Evolutionary conservation across 2,888 invertebrate genomes (phyloP), one percentile per base, ranked within the genome.

Genomic region (Parnassius orleans): DNA sequence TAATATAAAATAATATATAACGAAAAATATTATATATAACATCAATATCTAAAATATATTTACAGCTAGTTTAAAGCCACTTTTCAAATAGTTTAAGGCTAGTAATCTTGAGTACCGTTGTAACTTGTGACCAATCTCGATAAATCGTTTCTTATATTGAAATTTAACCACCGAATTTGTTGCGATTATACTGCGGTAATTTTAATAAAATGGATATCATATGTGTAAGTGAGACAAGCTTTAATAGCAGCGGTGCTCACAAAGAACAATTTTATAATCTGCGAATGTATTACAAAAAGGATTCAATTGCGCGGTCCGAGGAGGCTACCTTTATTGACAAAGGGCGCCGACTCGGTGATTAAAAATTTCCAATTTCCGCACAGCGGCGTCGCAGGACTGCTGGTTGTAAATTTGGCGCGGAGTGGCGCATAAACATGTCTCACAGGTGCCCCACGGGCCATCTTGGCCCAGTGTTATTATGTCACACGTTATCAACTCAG

Each of bases 391-490:
- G 71, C 71, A 73, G 73, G 70, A 69, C 68, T 61, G 68, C 63
- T 69, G 76, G 78, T 69, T 80, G 85, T 87, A 87, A 88, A 87
- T 89, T 87, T 84, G 80, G 83, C 81, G 79, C 78, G 74, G 74
- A 73, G 73, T 74, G 71, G 76, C 76, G 72, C 86, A 88, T 90
- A 88, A 89, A 89, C 78, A 86, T 86, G 86, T 87, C 86, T 73
- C 68, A 74, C 83, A 80, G 81, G 81, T 80, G 83, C 75, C 59
- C 75, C 42, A 71, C 76, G 72, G 76, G 86, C 73, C 78, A 68
- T 78, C 86, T 81, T 55, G 51, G 58, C 59, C 47, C 24, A 52
- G 59, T 56, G 53, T 53, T 57, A 57, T 53, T 56, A 15, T 46
- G 19, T 44, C 54, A 48, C 54, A 48, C 44, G 24, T 44, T 50